These are phyloP conservation scores for Urocynchramus pylzowi DNA, from an alignment of 2,113 vertebrate genomes.

Conservation along the genomic window DNA sequence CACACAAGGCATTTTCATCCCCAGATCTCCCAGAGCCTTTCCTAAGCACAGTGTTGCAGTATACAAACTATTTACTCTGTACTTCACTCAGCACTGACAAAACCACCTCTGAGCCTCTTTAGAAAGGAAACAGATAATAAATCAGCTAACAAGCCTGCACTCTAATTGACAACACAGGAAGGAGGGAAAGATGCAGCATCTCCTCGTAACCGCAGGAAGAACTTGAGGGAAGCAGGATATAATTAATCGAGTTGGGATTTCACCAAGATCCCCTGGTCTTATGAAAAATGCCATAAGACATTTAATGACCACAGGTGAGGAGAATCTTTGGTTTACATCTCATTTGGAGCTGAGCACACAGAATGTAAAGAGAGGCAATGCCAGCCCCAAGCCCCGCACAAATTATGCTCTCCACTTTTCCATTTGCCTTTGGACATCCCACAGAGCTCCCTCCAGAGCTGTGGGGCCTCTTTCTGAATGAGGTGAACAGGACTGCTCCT, in stretches of 20 bases:
- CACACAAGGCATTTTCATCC: not conserved
- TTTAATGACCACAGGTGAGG: conserved; percentile 42
- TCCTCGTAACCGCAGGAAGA: not conserved
- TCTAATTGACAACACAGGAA: conserved; percentile 46
- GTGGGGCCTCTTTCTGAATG: not conserved
- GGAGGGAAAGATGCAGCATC: not conserved
- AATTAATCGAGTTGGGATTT: conserved; percentile 57
- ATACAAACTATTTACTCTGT: conserved; percentile 22
- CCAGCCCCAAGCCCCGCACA: not conserved
- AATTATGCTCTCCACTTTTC: not conserved
- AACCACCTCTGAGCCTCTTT: conserved; percentile 52
- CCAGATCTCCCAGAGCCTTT: not conserved
- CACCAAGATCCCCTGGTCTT: not conserved
- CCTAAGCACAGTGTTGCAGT: not conserved
- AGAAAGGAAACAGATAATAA: conserved; percentile 27
- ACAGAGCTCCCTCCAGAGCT: not conserved
- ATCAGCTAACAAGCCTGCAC: conserved; percentile 21
- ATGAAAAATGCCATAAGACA: conserved; percentile 9
- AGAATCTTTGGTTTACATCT: conserved; percentile 2
- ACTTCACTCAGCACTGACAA: conserved; percentile 4
- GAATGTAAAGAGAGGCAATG: not conserved
- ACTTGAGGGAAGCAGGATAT: not conserved
- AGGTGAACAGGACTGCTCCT: not conserved
- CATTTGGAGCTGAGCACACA: not conserved
- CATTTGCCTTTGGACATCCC: not conserved